Base-by-base conservation (phyloP, 2,888 invertebrate species). In the Drosophila buzzatii region DNA sequence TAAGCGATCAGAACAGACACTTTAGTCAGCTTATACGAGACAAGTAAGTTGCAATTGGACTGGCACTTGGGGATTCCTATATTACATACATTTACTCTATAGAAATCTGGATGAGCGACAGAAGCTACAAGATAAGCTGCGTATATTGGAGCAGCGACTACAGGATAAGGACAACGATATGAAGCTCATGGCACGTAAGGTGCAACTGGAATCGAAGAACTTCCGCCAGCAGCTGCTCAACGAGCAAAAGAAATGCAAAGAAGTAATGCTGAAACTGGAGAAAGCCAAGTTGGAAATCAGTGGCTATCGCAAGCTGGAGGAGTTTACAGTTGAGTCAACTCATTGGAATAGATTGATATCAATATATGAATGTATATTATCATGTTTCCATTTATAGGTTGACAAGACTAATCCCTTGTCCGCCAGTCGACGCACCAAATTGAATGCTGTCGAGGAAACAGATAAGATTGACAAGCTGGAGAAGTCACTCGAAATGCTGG, bases 61-160 rank as follows among this genome's bases (percentile, higher is more conserved):
- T 23, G 16, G 3, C 8, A 14, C 23, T 16, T 9, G 33, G n/a
- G 16, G 8, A 56, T 31, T 52, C 16, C 20, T 2, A 4, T 3
- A 1, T 16, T 16, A 53, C 5, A 37, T 20, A 3, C 1, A 42
- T 61, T 39, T 37, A 5, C 12, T 7, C 18, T 82, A 0, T 64
- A 95, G 95, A 82, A 95, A 95, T 87, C 94, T 97, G 10, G 94
- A 94, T 16, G 97, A 97, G 81, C 94, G 97, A 27, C 96, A 97
- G 85, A 96, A 96, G 81, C 93, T 97, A 10, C 94, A 95, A 69
- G 94, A 95, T 9, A 95, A 96, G 91, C 92, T 96, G 52, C 92
- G 94, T 5, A 94, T 95, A 41, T 90, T 95, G 20, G 94, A 94
- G 23, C 91, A 93, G 0, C 94, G 94, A 55, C 73, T 94, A 20